Percentiles rank a stretch among this genome's conserved stretches.
Evolutionary conservation across 2,113 vertebrate species (phyloP).

Genomic region (Leucopsar rothschildi): DNA sequence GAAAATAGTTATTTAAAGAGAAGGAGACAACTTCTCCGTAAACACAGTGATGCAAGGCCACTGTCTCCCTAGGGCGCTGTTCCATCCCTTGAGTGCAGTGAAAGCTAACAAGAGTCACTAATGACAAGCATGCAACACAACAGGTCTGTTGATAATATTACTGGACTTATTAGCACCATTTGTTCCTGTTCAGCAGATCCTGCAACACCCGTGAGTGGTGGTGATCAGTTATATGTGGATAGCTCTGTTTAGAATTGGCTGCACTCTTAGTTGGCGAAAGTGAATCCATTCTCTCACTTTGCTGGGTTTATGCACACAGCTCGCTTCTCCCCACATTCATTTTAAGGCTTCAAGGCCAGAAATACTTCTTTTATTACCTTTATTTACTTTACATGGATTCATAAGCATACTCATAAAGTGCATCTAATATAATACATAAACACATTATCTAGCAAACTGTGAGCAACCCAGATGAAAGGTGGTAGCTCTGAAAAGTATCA

Average conservation of each 20-base stretch:
- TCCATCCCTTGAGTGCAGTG: background rate
- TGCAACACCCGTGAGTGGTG: background rate
- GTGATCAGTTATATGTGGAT: background rate
- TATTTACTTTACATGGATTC: constrained; percentile 3
- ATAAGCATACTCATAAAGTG: background rate
- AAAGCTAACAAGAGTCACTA: background rate
- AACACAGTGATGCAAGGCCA: background rate
- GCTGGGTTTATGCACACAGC: background rate
- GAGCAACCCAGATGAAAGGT: background rate
- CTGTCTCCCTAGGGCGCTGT: background rate
- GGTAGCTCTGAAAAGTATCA: background rate
- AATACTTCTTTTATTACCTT: background rate
- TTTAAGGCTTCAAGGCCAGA: background rate
- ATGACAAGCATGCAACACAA: background rate
- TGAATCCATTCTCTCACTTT: background rate
- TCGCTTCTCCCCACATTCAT: background rate
- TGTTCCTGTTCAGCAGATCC: background rate
- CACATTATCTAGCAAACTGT: background rate
- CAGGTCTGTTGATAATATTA: background rate
- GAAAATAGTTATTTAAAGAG: background rate
- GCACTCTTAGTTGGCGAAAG: background rate
- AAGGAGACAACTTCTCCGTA: background rate
- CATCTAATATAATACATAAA: background rate
- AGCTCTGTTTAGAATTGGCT: background rate
- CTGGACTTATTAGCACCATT: background rate